These are phyloP conservation scores for Pachyseris speciosa DNA, from an alignment of 64 coral and sea anemone genomes.

Conservation along the genomic window DNA sequence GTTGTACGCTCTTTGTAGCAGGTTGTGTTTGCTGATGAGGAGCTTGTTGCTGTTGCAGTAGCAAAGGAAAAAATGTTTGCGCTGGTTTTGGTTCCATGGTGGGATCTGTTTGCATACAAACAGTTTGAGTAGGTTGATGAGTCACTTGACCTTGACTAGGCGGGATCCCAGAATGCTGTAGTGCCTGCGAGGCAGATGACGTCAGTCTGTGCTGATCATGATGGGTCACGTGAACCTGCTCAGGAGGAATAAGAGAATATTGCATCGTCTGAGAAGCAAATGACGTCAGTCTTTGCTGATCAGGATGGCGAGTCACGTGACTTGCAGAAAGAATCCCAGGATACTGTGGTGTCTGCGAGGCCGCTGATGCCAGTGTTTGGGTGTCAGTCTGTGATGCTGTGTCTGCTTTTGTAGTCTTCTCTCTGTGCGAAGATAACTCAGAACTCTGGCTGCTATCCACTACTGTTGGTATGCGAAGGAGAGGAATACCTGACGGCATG, in stretches of 20 bases:
- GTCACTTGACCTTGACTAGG: neutral
- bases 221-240: neutral
- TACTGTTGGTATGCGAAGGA: slow-evolving; percentile 34
- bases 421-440: neutral
- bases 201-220: neutral
- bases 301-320: neutral
- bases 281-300: neutral
- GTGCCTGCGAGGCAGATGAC: neutral
- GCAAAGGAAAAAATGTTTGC: neutral
- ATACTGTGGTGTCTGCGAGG: neutral
- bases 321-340: neutral
- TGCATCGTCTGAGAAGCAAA: neutral
- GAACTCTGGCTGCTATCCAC: slow-evolving; percentile 19
- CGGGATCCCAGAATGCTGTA: neutral
- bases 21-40: no score
- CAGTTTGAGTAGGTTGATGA: neutral
- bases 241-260: slow-evolving; percentile 3
- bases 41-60: neutral
- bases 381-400: slow-evolving; percentile 23
- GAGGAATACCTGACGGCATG: neutral
- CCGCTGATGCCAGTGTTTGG: neutral
- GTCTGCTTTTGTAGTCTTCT: neutral
- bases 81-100: neutral
- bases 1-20: neutral
- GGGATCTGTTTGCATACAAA: slow-evolving; percentile 2